Evolutionary conservation across 2,797 vertebrate genomes (phyloP).

Genomic region (Sebastes itinus): DNA sequence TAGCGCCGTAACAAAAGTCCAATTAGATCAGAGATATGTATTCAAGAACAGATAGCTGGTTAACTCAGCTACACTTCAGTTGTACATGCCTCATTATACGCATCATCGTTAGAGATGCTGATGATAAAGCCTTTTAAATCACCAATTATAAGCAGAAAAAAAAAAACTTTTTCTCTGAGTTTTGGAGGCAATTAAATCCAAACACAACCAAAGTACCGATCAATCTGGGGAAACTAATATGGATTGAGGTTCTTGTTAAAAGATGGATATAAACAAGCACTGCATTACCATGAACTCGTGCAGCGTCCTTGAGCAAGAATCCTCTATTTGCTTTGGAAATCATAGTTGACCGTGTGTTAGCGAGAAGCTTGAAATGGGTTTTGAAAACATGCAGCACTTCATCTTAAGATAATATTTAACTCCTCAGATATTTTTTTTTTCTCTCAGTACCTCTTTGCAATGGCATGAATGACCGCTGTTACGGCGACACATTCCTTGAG

Average conservation of each 20-base stretch:
- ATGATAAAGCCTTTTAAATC: neutral
- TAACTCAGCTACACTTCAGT: neutral
- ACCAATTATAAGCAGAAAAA: neutral
- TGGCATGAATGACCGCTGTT: neutral
- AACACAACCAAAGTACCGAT: neutral
- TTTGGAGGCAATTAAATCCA: neutral
- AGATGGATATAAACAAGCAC: neutral
- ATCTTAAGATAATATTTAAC: neutral
- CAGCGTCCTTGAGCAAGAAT: neutral
- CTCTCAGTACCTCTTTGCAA: neutral
- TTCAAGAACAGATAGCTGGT: neutral
- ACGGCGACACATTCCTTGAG: neutral
- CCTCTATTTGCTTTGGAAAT: neutral
- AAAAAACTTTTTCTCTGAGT: neutral
- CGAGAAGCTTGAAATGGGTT: neutral
- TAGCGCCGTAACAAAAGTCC: neutral
- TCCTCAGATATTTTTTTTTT: neutral
- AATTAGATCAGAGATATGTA: constrained; percentile 14
- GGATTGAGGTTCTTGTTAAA: neutral
- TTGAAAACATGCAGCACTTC: neutral
- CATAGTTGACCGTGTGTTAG: constrained; percentile 7
- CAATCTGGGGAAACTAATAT: neutral
- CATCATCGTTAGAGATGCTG: neutral
- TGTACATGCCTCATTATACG: neutral
- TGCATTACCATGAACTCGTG: neutral